These are phyloP conservation scores for Oceanodroma tethys DNA, from an alignment of 2,113 vertebrate genomes.

Conservation along the genomic window DNA sequence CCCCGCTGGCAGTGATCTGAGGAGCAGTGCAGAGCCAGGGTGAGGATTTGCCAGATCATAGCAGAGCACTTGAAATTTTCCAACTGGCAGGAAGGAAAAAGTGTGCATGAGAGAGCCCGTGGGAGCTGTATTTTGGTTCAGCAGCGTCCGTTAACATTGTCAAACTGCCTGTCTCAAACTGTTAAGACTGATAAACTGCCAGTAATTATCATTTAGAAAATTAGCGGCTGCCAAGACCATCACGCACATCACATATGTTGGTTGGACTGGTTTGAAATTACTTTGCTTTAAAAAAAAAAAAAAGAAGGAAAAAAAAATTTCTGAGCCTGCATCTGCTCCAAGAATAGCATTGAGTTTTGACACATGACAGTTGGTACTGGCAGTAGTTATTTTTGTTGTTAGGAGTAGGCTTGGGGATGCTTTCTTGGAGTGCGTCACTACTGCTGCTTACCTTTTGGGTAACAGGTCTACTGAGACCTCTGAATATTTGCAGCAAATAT, in stretches of 20 bases:
- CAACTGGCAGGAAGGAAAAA: not conserved
- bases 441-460: not conserved
- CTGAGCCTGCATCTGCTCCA: slow-evolving; percentile 17
- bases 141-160: not conserved
- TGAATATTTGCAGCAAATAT: not conserved
- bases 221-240: not conserved
- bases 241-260: not conserved
- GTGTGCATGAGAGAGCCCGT: not conserved
- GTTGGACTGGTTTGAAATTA: slow-evolving; percentile 27
- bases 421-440: slow-evolving; percentile 17
- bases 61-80: slow-evolving; percentile 7
- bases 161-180: slow-evolving; percentile 20
- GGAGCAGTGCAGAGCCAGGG: not conserved
- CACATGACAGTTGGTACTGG: slow-evolving; percentile 39
- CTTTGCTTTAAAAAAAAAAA: not conserved
- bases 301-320: not conserved
- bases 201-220: slow-evolving; percentile 39
- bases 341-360: slow-evolving; percentile 53
- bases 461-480: not conserved
- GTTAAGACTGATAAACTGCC: slow-evolving; percentile 16
- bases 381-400: slow-evolving; percentile 47
- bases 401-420: not conserved
- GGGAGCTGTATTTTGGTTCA: slow-evolving; percentile 26
- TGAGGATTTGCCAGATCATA: slow-evolving; percentile 3
- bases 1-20: not conserved